Percentiles rank a stretch among this genome's conserved stretches.
These are phyloP conservation scores for Zeugodacus cucurbitae DNA, from an alignment of 1,140 invertebrate genomes.

Conservation along the genomic window DNA sequence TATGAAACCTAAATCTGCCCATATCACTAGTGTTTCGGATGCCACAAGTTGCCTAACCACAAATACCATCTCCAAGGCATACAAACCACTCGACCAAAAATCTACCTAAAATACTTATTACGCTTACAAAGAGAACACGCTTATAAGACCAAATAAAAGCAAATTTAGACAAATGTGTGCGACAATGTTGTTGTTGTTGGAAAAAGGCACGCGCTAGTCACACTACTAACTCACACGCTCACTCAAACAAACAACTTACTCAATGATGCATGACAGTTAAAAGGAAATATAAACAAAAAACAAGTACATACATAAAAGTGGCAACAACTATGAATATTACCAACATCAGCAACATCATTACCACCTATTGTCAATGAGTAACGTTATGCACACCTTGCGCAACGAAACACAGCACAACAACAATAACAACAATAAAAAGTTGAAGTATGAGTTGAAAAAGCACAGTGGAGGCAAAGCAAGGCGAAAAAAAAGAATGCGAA, in stretches of 20 bases:
- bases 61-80: too few species aligned
- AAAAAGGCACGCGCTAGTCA: neutral
- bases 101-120: too few species aligned
- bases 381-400: neutral
- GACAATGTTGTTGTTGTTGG: neutral
- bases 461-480: neutral
- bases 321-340: slow-evolving; percentile 19
- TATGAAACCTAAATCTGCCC: too few species aligned
- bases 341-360: neutral
- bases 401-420: neutral
- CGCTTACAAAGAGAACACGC: too few species aligned
- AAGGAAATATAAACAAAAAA: neutral
- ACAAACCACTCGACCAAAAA: too few species aligned
- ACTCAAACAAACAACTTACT: neutral
- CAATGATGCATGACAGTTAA: neutral
- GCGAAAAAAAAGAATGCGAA: too few species aligned
- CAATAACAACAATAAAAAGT: neutral
- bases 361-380: neutral
- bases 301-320: neutral
- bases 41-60: too few species aligned
- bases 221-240: neutral
- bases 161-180: too few species aligned
- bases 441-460: neutral
- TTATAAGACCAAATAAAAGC: too few species aligned
- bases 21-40: too few species aligned